Percentiles rank a stretch among this genome's conserved stretches.
These are phyloP conservation scores for Parapsyche elsis DNA, from an alignment of 1,140 invertebrate species.

Conservation along the genomic window DNA sequence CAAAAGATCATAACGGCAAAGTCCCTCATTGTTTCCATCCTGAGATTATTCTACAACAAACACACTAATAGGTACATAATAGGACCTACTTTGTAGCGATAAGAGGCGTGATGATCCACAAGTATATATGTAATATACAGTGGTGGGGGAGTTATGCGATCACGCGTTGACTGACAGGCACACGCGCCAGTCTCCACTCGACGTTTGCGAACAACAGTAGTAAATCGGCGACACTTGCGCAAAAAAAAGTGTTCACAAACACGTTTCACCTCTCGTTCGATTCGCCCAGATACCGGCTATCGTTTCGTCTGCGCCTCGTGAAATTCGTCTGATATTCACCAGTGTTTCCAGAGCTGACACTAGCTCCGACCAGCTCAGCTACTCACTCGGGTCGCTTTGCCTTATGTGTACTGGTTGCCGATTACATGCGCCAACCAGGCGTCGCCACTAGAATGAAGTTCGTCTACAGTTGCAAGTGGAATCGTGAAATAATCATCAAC, in stretches of 20 bases:
- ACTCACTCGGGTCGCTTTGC: slow-evolving; percentile 48
- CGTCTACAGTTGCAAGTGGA: slow-evolving; percentile 89
- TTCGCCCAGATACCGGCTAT: not conserved
- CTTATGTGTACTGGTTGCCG: slow-evolving; percentile 62
- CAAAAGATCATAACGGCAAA: too few species aligned
- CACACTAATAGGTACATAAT: too few species aligned
- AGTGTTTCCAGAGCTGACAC: not conserved
- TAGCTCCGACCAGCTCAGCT: slow-evolving; percentile 9
- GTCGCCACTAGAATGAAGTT: slow-evolving; percentile 70
- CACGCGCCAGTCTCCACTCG: not conserved
- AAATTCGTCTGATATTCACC: not conserved
- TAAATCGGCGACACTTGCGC: too few species aligned
- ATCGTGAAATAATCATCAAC: slow-evolving; percentile 88
- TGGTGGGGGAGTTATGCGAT: not conserved
- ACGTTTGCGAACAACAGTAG: not conserved
- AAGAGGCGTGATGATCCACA: not conserved
- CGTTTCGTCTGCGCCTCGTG: not conserved
- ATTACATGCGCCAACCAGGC: slow-evolving; percentile 63
- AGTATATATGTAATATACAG: too few species aligned
- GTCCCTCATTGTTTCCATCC: too few species aligned
- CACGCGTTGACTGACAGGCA: not conserved
- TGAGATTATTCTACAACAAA: too few species aligned
- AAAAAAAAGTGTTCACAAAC: too few species aligned
- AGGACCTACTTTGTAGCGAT: not conserved
- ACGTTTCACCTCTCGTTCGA: too few species aligned